Evolutionary conservation across 2,113 vertebrate genomes (phyloP).

Genomic region (Loxodonta africana): DNA sequence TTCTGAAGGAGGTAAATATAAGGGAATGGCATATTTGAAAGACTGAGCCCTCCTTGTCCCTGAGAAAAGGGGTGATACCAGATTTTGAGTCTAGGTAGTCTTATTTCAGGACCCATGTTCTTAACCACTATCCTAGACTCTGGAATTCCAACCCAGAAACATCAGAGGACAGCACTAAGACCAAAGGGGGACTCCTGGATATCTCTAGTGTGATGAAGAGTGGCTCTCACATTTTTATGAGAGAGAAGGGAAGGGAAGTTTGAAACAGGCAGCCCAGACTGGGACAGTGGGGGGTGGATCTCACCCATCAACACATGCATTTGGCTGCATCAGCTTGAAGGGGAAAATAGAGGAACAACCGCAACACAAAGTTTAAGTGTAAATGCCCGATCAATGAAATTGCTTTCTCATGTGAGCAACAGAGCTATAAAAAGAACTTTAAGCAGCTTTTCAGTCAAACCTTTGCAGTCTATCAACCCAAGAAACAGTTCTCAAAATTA

Average conservation of each 20-base stretch:
- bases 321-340: not conserved
- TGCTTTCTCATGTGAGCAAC: not conserved
- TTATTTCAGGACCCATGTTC: not conserved
- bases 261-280: not conserved
- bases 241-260: not conserved
- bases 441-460: slow-evolving; percentile 57
- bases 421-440: slow-evolving; percentile 74
- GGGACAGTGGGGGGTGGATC: fast-evolving
- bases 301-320: not conserved
- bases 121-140: fast-evolving
- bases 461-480: not conserved
- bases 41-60: not conserved
- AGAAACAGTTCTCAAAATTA: slow-evolving; percentile 48
- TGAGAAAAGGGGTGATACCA: not conserved
- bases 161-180: not conserved
- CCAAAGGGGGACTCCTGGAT: not conserved
- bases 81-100: not conserved
- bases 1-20: not conserved
- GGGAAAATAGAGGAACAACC: not conserved
- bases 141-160: not conserved
- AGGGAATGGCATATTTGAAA: not conserved
- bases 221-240: not conserved
- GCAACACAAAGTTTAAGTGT: not conserved
- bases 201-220: not conserved
- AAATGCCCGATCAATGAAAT: not conserved